Evolutionary conservation across 2,797 vertebrate species (phyloP).

Genomic region (Scolopax rusticola): DNA sequence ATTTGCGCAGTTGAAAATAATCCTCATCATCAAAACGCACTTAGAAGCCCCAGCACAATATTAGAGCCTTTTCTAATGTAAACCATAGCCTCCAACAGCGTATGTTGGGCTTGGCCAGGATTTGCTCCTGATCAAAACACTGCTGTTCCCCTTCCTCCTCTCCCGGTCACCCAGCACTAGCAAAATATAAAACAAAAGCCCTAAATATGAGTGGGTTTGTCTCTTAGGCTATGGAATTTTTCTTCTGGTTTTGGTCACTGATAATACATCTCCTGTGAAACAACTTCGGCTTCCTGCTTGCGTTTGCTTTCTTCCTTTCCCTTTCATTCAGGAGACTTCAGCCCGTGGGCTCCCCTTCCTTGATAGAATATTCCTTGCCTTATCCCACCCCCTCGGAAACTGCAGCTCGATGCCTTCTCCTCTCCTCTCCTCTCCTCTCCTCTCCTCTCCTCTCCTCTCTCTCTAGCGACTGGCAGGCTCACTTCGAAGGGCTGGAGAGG

Average conservation of each 20-base stretch:
- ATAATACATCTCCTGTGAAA: conserved; percentile 16
- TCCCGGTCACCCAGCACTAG: background rate
- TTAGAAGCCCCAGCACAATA: background rate
- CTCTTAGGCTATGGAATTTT: background rate
- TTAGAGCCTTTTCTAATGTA: conserved; percentile 37
- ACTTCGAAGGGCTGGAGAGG: conserved; percentile 65
- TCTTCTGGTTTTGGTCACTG: conserved; percentile 28
- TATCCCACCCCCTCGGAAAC: conserved; percentile 21
- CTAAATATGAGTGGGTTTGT: background rate
- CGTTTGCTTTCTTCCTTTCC: conserved; percentile 46
- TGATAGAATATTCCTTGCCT: background rate
- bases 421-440: conserved; percentile 10
- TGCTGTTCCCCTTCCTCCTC: background rate
- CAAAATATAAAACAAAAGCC: conserved; percentile 20
- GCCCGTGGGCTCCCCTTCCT: conserved; percentile 43
- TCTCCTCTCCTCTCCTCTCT: conserved; percentile 36
- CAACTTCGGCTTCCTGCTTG: conserved; percentile 25
- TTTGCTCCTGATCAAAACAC: conserved; percentile 7
- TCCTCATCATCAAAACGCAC: background rate
- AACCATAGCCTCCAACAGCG: conserved; percentile 19
- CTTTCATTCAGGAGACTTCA: conserved; percentile 56
- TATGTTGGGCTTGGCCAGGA: background rate
- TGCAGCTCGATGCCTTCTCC: conserved; percentile 20
- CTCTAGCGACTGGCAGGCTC: conserved; percentile 17
- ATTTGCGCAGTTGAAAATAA: conserved; percentile 1